Percentiles rank a stretch among this genome's conserved stretches.
phyloP scores from a whole-genome alignment of 2,113 vertebrate genomes.

The Litocranius walleri region DNA sequence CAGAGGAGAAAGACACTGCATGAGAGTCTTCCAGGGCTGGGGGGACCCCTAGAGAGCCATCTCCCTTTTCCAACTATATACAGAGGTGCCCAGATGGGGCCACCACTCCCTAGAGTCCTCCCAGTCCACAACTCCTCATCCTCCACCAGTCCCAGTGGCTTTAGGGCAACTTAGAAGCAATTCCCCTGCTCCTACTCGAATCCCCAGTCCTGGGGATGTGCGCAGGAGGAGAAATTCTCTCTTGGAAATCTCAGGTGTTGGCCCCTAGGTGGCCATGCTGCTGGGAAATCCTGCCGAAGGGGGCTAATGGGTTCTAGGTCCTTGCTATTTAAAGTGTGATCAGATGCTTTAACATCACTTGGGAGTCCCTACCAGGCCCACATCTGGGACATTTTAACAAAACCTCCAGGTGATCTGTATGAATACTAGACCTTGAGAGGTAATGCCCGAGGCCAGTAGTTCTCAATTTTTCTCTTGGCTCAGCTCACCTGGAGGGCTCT shows the following conservation, averaged over 20 bases:
- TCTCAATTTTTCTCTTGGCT: not conserved
- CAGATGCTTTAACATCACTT: not conserved
- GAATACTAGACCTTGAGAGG: not conserved
- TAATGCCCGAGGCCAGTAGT: too few species aligned
- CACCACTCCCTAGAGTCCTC: not conserved
- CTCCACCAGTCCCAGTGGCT: not conserved
- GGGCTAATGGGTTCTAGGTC: not conserved
- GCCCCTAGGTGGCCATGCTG: not conserved
- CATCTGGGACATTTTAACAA: not conserved
- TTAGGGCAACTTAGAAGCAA: not conserved
- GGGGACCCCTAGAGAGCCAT: not conserved
- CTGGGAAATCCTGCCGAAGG: not conserved
- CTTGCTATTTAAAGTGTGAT: not conserved
- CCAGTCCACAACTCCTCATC: too few species aligned
- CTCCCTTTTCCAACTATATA: not conserved
- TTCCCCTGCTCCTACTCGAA: accelerated
- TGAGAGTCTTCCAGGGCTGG: not conserved
- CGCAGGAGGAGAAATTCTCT: not conserved
- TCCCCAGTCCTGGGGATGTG: too few species aligned
- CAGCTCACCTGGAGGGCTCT: not conserved
- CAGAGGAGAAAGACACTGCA: not conserved
- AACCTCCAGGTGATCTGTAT: not conserved
- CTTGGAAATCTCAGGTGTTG: not conserved
- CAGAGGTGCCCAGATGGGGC: not conserved
- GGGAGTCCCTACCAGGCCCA: not conserved